Evolutionary conservation across 2,888 invertebrate species (phyloP), one percentile per base, ranked within the genome.

Genomic region (Ceriagrion tenellum): DNA sequence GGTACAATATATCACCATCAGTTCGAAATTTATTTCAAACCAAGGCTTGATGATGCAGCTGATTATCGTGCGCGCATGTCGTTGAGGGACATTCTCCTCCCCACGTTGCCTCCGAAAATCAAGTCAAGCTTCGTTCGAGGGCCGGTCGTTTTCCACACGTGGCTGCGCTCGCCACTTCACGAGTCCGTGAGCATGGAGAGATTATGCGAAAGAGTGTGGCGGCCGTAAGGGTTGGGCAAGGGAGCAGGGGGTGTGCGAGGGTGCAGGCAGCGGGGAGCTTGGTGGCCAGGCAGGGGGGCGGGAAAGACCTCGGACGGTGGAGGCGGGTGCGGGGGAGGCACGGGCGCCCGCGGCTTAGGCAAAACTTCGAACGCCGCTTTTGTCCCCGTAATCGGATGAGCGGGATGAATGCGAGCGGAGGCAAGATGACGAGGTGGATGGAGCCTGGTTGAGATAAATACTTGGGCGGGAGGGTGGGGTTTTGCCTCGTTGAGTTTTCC

Each of bases 351-450:
- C 20, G 59, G 90, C 90, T 91, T 59, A 91, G 59, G 90, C 59
- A 56, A 30, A 91, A 91, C 90, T 91, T 59, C 90, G 35, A 30
- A 30, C 59, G 90, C 59, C 55, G 59, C 90, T 91, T 91, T 91
- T 59, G 59, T 30, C 90, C 55, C 16, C 90, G 30, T 59, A 91
- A 91, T 91, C 90, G 56, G 90, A 91, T 91, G 55, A 91, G 30
- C 3, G 59, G 30, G 35, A 59, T 56, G 90, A 91, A 91, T 91
- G 35, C 55, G 30, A 91, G 59, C 18, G 90, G 56, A 91, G 90
- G 59, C 20, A 35, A 55, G 55, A 56, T 35, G 30, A 90, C 30
- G n/a, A 23, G n/a, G 90, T n/a, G n/a, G 90, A 59, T 59, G 35
- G 35, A 69, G 26, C 69, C 10, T 8, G n/a, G 69, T n/a, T 4